Conservation (phyloP, 2,797 vertebrate species). For the Ctenochaetus hawaiiensis region DNA sequence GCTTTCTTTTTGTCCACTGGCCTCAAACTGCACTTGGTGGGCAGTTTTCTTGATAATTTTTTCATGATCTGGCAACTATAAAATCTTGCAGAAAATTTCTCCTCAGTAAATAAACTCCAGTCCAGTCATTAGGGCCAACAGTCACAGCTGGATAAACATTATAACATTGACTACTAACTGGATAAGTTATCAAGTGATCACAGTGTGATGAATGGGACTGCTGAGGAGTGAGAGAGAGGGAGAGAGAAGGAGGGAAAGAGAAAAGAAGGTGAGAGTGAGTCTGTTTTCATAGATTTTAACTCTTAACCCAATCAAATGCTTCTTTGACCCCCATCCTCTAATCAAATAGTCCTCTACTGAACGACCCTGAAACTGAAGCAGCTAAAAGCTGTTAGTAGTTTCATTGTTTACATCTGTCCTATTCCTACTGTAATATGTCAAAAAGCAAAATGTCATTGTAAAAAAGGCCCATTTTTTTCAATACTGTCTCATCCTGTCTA, state of each 20-base stretch:
- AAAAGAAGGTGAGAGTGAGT: constrained; percentile 10
- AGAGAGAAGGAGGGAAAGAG: not conserved
- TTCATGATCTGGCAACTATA: constrained; percentile 57
- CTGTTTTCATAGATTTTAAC: constrained; percentile 47
- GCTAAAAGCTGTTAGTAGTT: constrained; percentile 11
- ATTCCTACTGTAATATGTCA: not conserved
- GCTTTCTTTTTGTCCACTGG: constrained; percentile 42
- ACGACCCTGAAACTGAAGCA: not conserved
- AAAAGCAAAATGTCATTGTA: constrained; percentile 8
- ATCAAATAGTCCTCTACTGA: constrained; percentile 14
- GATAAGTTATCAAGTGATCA: constrained; percentile 70
- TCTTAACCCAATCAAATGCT: constrained; percentile 30
- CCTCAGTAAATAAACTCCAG: constrained; percentile 73
- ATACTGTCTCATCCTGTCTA: not conserved
- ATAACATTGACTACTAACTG: constrained; percentile 71
- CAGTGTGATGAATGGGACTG: constrained; percentile 65
- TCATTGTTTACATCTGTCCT: constrained; percentile 1
- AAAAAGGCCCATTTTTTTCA: not conserved
- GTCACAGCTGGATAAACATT: constrained; percentile 77
- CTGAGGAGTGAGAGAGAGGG: constrained; percentile 2
- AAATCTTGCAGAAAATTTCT: constrained; percentile 69
- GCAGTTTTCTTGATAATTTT: constrained; percentile 60
- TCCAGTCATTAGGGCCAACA: constrained; percentile 72
- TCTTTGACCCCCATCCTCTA: constrained; percentile 48
- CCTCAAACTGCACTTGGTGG: constrained; percentile 30